Percentiles rank a stretch among this genome's conserved stretches.
phyloP scores from a whole-genome alignment of 2,113 vertebrate genomes.

The Rhombomys opimus region DNA sequence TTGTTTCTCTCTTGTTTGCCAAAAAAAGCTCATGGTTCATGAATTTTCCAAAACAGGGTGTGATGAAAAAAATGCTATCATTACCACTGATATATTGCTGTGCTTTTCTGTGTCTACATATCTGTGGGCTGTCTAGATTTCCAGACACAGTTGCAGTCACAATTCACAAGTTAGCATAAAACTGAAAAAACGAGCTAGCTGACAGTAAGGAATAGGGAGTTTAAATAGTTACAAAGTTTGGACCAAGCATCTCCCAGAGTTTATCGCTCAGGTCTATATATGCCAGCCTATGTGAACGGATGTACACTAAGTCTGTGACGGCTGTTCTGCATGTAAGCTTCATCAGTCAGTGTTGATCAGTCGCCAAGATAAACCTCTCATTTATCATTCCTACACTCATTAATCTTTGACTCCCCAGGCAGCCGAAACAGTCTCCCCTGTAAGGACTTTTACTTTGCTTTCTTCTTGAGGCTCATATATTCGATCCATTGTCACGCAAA shows the following conservation, averaged over 20 bases:
- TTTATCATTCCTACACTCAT: neutral
- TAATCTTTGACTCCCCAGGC: neutral
- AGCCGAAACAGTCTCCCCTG: neutral
- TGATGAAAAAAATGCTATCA: neutral
- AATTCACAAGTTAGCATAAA: neutral
- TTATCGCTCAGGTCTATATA: neutral
- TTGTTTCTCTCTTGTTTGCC: slow-evolving; percentile 25
- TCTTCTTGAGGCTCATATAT: neutral
- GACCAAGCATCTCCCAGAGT: no score
- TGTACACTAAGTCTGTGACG: neutral
- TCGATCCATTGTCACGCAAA: neutral
- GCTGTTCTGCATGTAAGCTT: neutral
- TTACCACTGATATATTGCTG: neutral
- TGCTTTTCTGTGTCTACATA: neutral
- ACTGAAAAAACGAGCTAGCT: neutral
- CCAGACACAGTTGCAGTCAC: neutral
- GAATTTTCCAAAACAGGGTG: neutral
- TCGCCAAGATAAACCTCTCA: neutral
- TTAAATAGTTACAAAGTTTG: neutral
- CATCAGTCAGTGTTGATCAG: neutral
- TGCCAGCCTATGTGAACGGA: neutral
- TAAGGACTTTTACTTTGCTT: neutral
- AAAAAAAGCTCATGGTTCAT: neutral
- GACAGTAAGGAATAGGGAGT: neutral
- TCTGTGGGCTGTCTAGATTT: neutral